Percentiles rank a stretch among this genome's conserved stretches.
Conservation (phyloP, 2,113 vertebrate genomes). For the Stigmatopora nigra region DNA sequence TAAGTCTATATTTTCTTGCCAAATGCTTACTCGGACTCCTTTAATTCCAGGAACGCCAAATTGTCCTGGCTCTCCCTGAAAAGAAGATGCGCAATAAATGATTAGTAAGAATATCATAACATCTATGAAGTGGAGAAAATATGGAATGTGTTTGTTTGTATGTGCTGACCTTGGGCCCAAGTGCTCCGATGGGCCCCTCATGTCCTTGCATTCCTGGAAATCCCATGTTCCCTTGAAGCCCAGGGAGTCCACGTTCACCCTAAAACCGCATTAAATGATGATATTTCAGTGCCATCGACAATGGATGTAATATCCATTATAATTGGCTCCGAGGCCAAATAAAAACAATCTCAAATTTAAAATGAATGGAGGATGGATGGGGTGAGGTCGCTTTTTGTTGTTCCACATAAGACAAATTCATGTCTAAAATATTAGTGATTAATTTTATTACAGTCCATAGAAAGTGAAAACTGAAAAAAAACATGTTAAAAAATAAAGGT, state of each 20-base stretch:
- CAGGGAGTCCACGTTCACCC: slow-evolving; percentile 88
- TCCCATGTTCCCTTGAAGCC: slow-evolving; percentile 87
- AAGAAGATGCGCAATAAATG: slow-evolving; percentile 4
- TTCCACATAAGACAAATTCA: no score
- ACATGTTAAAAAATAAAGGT: background rate
- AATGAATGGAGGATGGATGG: no score
- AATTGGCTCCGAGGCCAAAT: no score
- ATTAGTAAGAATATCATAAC: slow-evolving; percentile 11
- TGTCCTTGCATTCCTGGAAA: slow-evolving; percentile 93
- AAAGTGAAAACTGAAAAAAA: background rate
- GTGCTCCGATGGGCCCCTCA: slow-evolving; percentile 82
- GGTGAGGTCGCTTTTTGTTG: no score
- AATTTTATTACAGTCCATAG: no score
- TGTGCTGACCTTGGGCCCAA: slow-evolving; percentile 79
- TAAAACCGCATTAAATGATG: slow-evolving; percentile 32
- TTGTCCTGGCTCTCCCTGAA: slow-evolving; percentile 81
- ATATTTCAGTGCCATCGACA: background rate
- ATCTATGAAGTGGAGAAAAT: background rate
- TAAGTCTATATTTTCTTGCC: background rate
- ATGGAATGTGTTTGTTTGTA: background rate
- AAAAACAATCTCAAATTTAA: no score
- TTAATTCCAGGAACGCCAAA: slow-evolving; percentile 81
- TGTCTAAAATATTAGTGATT: no score
- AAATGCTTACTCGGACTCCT: slow-evolving; percentile 83
- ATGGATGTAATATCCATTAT: no score